These are phyloP conservation scores for Eubasilissa regina DNA, from an alignment of 1,140 invertebrate genomes.

Conservation along the genomic window DNA sequence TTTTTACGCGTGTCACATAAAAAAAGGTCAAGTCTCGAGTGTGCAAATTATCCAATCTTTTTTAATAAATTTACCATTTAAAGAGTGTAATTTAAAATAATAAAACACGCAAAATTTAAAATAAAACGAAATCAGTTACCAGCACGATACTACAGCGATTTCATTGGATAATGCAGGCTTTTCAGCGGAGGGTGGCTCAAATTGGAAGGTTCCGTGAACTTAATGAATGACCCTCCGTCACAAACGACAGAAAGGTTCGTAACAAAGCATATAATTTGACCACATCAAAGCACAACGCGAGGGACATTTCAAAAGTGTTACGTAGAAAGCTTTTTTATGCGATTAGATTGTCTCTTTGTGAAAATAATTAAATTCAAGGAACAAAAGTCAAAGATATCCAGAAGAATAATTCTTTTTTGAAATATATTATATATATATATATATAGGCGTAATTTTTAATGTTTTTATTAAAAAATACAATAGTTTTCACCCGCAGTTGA, in stretches of 20 bases:
- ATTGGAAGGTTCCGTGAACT: constrained; percentile 4
- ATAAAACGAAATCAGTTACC: too few species aligned
- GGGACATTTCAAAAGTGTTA: constrained; percentile 16
- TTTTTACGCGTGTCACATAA: too few species aligned
- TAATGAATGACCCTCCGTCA: constrained; percentile 4
- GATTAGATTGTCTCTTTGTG: not conserved
- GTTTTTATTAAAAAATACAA: too few species aligned
- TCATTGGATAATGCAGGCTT: constrained; percentile 7
- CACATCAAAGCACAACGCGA: constrained; percentile 3
- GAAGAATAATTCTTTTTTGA: not conserved
- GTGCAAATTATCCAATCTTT: too few species aligned
- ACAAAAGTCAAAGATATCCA: not conserved
- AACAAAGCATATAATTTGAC: constrained; percentile 8
- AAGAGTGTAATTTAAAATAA: too few species aligned
- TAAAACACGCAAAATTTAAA: too few species aligned
- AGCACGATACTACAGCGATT: not conserved
- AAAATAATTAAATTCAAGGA: not conserved
- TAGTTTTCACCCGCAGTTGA: too few species aligned
- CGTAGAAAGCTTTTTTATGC: not conserved
- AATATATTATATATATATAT: too few species aligned
- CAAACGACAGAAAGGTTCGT: constrained; percentile 4
- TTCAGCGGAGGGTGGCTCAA: constrained; percentile 2
- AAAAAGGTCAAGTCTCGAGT: too few species aligned
- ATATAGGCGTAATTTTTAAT: too few species aligned
- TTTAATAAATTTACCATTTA: too few species aligned